Evolutionary conservation across 2,888 invertebrate species (phyloP), one percentile per base, ranked within the genome.

Genomic region (Merodon equestris): DNA sequence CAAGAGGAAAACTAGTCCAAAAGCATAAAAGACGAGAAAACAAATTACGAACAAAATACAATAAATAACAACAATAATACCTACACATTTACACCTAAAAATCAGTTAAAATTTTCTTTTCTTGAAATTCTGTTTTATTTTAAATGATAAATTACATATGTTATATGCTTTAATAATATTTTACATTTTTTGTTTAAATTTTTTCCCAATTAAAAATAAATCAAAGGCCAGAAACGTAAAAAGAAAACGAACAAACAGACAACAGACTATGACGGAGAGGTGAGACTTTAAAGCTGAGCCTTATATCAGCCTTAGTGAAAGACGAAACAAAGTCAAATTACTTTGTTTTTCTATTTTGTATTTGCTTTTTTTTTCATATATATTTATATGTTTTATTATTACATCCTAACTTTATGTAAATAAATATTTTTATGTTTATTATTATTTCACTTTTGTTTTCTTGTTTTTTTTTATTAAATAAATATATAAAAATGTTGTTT

Each of bases 381-480:
- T 64, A 50, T 64, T 60, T 51, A 63, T 67, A 67, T 27, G 27
- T 7, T 27, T 27, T 27, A 27, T 4, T 27, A 27, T 27, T 27
- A 73, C 45, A 27, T 68, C 77, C 77, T 77, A 73, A 68, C 57
- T 73, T 67, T 66, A 73, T 77, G 73, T 73, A 77, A 77, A 67
- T 77, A 75, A 67, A 44, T 67, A 44, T 27, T 54, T n/a, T 74
- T 58, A 42, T 63, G 54, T 71, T 64, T 67, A 14, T 61, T 56
- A 27, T n/a, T 81, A 57, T 64, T 57, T 47, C 51, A 83, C 83
- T 86, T 85, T 83, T 82, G 40, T 54, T 81, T 57, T 45, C 51
- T 84, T 83, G 36, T 36, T 36, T 82, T 82, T 81, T 74, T 82
- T 83, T 67, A 74, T 82, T 82, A 83, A 77, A 81, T 83, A 82